Evolutionary conservation across 2,888 invertebrate species (phyloP).

Genomic region (Drosophila helvetica): DNA sequence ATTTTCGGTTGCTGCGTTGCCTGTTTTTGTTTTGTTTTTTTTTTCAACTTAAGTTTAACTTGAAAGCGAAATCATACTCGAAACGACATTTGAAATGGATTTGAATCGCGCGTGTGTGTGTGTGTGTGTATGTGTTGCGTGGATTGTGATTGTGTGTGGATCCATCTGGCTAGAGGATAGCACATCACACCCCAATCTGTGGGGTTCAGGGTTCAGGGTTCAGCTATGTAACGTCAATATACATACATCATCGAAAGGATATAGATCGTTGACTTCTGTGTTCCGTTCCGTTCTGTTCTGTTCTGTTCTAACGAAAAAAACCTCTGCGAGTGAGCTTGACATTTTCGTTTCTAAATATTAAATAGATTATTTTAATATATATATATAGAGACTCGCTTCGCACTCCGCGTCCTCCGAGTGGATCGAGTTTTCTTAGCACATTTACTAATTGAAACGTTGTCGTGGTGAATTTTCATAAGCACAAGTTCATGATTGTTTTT

Average conservation of each 20-base stretch:
- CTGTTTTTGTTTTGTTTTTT: conserved; percentile 7
- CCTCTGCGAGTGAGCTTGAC: conserved; percentile 73
- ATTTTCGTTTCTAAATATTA: conserved; percentile 49
- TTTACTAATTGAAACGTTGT: conserved; percentile 76
- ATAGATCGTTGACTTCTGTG: conserved; percentile 19
- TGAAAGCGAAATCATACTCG: conserved; percentile 59
- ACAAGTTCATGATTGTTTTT: conserved; percentile 46
- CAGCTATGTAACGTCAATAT: conserved; percentile 40
- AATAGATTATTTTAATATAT: conserved; percentile 46
- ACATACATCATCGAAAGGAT: conserved; percentile 42
- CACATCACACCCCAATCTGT: background rate
- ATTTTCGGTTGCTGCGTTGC: conserved; percentile 27
- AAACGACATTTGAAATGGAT: conserved; percentile 70
- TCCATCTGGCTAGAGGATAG: background rate
- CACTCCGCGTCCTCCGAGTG: background rate
- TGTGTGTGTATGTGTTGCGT: conserved; percentile 1
- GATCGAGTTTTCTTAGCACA: conserved; percentile 62
- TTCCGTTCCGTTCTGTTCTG: conserved; percentile 4
- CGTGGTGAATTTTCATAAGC: conserved; percentile 65
- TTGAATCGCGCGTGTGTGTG: conserved; percentile 38
- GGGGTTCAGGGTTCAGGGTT: background rate
- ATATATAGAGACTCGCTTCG: conserved; percentile 26
- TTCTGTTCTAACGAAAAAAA: conserved; percentile 50
- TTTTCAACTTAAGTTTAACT: conserved; percentile 70
- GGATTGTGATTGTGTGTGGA: background rate